Evolutionary conservation across 2,888 invertebrate genomes (phyloP), one percentile per base, ranked within the genome.

Genomic region (Drosophila yooni): DNA sequence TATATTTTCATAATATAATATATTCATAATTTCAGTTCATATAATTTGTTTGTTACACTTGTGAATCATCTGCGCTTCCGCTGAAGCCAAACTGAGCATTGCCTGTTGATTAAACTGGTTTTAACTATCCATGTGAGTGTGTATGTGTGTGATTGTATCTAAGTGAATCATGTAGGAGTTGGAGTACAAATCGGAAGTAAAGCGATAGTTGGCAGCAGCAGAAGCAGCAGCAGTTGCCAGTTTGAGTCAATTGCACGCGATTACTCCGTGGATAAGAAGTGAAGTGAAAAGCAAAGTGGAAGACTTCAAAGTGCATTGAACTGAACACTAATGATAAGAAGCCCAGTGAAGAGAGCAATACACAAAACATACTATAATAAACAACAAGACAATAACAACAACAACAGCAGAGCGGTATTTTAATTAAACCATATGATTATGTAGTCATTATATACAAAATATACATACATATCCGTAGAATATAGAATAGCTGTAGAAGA

Each of bases 61-160:
- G 67, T 85, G 84, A 85, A 83, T 84, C 84, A 88, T 81, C 73
- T 72, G 46, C 65, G 66, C 81, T 74, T 80, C 73, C 73, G 70
- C 53, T 79, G 68, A 72, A 74, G 51, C 56, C 43, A 70, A 73
- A 61, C 51, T 40, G 25, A 63, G 50, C 27, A 59, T 70, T 53
- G 59, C 50, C 62, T 67, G 33, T 56, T 56, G 66, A 74, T 69
- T 65, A 76, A 85, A 84, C 88, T 75, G 74, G 83, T 84, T 87
- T 79, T 74, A 59, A 59, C 40, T 60, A n/a, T n/a, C 10, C 29
- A 54, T 38, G 8, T 15, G 29, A 25, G 25, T 21, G 33, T 3
- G 33, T 34, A 43, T 54, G 15, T 51, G 21, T 68, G 34, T 58
- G 18, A 25, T 15, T 25, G 21, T 57, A 31, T 31, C 31, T 33